Conservation (phyloP, 2,113 vertebrate species). For the Todiramphus chloris region DNA sequence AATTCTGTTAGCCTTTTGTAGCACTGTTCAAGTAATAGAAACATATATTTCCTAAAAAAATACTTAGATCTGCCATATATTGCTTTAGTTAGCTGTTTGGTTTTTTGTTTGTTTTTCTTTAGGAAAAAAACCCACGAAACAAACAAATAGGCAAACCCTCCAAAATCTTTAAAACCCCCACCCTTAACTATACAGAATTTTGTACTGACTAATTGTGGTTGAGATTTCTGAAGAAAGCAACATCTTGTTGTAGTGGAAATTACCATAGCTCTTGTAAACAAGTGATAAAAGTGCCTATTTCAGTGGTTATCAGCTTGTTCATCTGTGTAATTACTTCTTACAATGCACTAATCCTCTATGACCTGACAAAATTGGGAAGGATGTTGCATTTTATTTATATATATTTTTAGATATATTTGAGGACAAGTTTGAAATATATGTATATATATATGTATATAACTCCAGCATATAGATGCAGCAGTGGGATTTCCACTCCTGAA, state of each 20-base stretch:
- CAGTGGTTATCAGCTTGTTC: constrained; percentile 76
- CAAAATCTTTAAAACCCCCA: neutral
- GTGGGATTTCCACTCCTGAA: neutral
- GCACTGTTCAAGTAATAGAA: neutral
- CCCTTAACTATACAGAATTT: neutral
- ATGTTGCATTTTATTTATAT: neutral
- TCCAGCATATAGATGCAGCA: neutral
- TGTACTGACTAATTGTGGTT: neutral
- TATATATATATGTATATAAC: neutral
- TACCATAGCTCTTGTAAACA: constrained; percentile 67
- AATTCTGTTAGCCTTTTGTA: neutral
- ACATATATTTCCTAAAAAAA: neutral
- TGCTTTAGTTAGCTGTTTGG: neutral
- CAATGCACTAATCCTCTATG: constrained; percentile 61
- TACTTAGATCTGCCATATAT: neutral
- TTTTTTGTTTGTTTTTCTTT: no score
- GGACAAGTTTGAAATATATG: neutral
- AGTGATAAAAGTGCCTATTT: constrained; percentile 74
- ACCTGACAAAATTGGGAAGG: neutral
- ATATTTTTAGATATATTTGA: neutral
- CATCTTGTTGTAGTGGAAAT: constrained; percentile 35
- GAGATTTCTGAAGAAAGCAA: constrained; percentile 60
- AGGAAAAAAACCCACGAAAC: fast-evolving
- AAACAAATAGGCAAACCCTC: no score
- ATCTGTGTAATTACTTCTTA: constrained; percentile 79